Evolutionary conservation across 2,888 invertebrate species (phyloP).

Genomic region (Papilio protenor): DNA sequence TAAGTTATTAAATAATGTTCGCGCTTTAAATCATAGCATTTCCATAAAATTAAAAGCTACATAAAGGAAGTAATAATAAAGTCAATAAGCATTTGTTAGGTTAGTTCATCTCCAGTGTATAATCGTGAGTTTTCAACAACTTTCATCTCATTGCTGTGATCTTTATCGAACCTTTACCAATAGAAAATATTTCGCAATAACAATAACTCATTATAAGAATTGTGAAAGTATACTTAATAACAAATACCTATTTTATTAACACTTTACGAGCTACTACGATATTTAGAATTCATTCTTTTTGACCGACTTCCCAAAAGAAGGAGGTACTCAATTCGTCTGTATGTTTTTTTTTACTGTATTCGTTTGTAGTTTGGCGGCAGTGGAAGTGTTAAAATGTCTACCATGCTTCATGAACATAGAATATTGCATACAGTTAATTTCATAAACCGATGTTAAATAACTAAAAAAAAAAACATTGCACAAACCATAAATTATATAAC

Average conservation of each 20-base stretch:
- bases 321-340: too few relatives aligned
- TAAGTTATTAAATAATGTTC: too few relatives aligned
- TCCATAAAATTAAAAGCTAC: neutral
- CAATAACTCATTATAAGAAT: neutral
- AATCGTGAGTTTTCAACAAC: neutral
- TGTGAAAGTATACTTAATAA: neutral
- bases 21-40: too few relatives aligned
- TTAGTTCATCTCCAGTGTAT: neutral
- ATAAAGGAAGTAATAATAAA: neutral
- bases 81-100: neutral
- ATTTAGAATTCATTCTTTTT: neutral
- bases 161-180: constrained; percentile 4
- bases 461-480: neutral
- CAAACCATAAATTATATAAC: constrained; percentile 1
- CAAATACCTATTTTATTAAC: neutral
- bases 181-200: constrained; percentile 6
- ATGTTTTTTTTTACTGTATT: neutral
- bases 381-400: neutral
- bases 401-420: constrained; percentile 8
- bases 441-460: constrained; percentile 2
- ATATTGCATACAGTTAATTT: neutral
- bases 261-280: neutral
- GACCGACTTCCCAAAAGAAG: too few relatives aligned
- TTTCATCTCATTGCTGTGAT: neutral
- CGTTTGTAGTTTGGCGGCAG: neutral